Percentiles rank a stretch among this genome's conserved stretches.
phyloP scores from a whole-genome alignment of 2,113 vertebrate genomes.

The Coracopsis vasa region DNA sequence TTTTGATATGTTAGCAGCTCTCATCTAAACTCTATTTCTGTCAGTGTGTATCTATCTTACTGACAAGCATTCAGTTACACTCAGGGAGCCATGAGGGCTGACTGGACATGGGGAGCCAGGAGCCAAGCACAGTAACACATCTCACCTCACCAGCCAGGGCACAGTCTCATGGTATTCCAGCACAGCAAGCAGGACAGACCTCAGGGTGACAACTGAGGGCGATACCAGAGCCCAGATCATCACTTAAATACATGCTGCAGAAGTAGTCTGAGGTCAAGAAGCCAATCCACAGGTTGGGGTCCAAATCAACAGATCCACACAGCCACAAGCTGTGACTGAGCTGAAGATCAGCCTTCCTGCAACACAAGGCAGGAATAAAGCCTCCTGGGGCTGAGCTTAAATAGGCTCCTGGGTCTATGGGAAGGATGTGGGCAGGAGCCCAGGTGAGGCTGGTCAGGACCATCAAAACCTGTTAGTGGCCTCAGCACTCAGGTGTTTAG shows the following conservation, averaged over 20 bases:
- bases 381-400: neutral
- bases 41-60: neutral
- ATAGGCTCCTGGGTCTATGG: neutral
- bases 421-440: neutral
- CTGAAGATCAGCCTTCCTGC: rapidly evolving
- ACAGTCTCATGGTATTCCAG: rapidly evolving
- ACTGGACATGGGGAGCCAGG: rapidly evolving
- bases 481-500: neutral
- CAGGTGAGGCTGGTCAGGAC: neutral
- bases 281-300: rapidly evolving
- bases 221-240: neutral
- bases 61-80: neutral
- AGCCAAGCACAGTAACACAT: neutral
- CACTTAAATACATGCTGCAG: neutral
- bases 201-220: rapidly evolving
- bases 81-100: rapidly evolving
- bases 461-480: neutral
- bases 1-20: neutral
- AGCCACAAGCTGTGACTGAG: rapidly evolving
- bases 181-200: neutral
- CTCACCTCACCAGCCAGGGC: neutral
- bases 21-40: neutral
- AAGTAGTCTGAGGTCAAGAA: neutral
- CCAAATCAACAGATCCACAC: neutral
- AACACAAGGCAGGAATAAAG: rapidly evolving